phyloP scores from a whole-genome alignment of 2,113 vertebrate species.

The Taxidea taxus region DNA sequence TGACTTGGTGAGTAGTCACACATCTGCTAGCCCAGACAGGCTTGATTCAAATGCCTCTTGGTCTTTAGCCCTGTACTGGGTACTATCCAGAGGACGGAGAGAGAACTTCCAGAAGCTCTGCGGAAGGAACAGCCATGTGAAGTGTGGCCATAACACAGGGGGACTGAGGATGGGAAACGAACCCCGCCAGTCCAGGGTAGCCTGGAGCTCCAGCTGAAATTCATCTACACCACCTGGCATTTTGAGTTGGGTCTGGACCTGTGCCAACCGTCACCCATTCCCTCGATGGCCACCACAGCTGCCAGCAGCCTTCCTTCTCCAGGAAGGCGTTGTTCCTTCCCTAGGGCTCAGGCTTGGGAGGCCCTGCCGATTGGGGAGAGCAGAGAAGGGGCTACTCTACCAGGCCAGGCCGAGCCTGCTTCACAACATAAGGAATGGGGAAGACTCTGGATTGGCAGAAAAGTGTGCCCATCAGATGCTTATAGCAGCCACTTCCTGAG shows the following conservation, averaged over 20 bases:
- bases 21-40: not conserved
- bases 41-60: not conserved
- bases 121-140: not conserved
- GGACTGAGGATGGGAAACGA: not conserved
- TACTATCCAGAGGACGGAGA: not conserved
- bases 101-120: not conserved
- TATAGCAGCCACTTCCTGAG: not conserved
- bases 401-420: not conserved
- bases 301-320: not conserved
- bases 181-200: not conserved
- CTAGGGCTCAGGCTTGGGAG: not conserved
- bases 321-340: not conserved
- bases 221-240: not conserved
- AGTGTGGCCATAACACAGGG: not conserved
- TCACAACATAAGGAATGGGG: not conserved
- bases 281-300: not conserved
- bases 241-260: not conserved
- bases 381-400: not conserved
- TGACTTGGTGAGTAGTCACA: not conserved
- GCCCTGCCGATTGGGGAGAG: accelerated
- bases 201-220: not conserved
- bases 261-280: not conserved
- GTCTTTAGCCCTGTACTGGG: too few species aligned
- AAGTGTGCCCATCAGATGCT: not conserved
- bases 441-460: not conserved